A percentile compares a stretch with the other conserved stretches of the same genome.
phyloP scores from a whole-genome alignment of 1,140 invertebrate genomes.

The Papilio polyxenes region DNA sequence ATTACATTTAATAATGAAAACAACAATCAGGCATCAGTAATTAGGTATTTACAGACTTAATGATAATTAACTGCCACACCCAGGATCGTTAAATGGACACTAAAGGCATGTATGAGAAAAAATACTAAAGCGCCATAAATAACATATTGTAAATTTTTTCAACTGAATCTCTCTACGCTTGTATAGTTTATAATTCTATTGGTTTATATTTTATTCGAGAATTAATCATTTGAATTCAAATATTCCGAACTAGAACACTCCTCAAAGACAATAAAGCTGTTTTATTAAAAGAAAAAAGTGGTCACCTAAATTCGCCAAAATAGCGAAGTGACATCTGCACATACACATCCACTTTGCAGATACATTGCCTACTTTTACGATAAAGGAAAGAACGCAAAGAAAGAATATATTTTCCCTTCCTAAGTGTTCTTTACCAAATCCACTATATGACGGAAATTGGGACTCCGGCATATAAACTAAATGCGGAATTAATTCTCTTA shows the following conservation, averaged over 20 bases:
- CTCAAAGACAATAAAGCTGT: too few species aligned
- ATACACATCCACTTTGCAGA: too few species aligned
- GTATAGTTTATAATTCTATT: conserved; percentile 30
- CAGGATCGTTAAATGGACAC: not conserved
- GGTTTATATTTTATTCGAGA: conserved; percentile 22
- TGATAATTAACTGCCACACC: not conserved
- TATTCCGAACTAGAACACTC: not conserved
- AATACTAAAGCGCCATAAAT: not conserved
- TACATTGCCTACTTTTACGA: too few species aligned
- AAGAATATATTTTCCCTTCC: too few species aligned
- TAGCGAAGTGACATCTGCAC: too few species aligned
- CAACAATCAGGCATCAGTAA: not conserved
- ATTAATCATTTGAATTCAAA: conserved; percentile 25
- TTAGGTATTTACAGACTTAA: not conserved
- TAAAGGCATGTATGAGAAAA: not conserved
- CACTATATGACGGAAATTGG: too few species aligned
- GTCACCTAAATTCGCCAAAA: too few species aligned
- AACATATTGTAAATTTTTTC: not conserved
- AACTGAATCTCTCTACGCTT: conserved; percentile 40
- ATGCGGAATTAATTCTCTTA: too few species aligned
- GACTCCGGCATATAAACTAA: too few species aligned
- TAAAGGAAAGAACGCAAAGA: too few species aligned
- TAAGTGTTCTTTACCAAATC: too few species aligned
- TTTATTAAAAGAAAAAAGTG: too few species aligned
- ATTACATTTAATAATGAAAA: not conserved